Evolutionary conservation across 2,888 invertebrate species (phyloP).

Genomic region (Lordiphosa andalusiaca): DNA sequence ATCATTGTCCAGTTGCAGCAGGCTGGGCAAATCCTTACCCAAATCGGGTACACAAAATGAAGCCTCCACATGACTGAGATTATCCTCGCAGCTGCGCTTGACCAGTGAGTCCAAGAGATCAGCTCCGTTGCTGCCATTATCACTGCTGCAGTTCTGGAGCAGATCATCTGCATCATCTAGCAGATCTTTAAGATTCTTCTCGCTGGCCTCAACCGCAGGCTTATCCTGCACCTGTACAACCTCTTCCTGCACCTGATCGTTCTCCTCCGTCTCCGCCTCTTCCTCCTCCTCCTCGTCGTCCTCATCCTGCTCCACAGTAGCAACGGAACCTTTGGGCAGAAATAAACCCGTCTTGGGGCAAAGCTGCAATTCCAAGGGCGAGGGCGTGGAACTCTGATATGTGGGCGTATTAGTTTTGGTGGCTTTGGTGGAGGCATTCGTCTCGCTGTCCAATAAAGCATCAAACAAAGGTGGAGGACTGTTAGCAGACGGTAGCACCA

Average conservation of each 20-base stretch:
- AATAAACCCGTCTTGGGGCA: slow-evolving; percentile 78
- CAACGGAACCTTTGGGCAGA: slow-evolving; percentile 49
- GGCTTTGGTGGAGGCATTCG: slow-evolving; percentile 57
- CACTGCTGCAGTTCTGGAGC: slow-evolving; percentile 76
- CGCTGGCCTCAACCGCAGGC: slow-evolving; percentile 69
- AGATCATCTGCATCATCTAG: slow-evolving; percentile 79
- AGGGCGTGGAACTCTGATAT: slow-evolving; percentile 58
- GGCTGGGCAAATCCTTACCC: slow-evolving; percentile 84
- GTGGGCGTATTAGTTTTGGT: slow-evolving; percentile 63
- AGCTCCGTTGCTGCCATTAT: slow-evolving; percentile 80
- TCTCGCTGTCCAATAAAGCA: slow-evolving; percentile 59
- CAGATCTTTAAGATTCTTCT: slow-evolving; percentile 78
- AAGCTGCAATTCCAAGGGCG: slow-evolving; percentile 68
- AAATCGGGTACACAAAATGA: slow-evolving; percentile 58
- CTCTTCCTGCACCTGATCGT: not conserved
- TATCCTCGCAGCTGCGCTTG: slow-evolving; percentile 84
- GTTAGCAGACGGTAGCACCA: slow-evolving; percentile 37
- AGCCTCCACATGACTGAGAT: slow-evolving; percentile 76
- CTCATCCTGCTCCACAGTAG: slow-evolving; percentile 6
- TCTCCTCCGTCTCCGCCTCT: not conserved
- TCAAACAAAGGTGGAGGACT: slow-evolving; percentile 43
- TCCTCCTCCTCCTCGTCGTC: not conserved
- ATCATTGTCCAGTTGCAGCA: slow-evolving; percentile 83
- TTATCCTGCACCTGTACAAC: slow-evolving; percentile 11
- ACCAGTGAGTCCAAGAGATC: slow-evolving; percentile 84